Evolutionary conservation across 2,888 invertebrate genomes (phyloP).

Genomic region (Deilephila porcellus): DNA sequence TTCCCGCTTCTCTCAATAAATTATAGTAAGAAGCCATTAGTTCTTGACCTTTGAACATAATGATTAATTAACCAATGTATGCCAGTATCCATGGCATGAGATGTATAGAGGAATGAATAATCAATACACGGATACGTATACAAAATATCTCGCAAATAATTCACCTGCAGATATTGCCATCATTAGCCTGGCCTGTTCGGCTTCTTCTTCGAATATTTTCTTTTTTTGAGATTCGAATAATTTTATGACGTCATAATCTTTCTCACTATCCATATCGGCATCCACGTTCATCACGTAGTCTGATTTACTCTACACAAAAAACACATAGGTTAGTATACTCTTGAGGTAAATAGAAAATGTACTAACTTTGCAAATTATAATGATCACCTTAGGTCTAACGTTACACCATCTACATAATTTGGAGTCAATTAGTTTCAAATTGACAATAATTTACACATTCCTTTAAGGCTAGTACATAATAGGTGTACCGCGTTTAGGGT

Average conservation of each 20-base stretch:
- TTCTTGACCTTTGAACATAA: constrained; percentile 73
- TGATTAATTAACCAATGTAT: neutral
- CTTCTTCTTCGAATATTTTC: constrained; percentile 67
- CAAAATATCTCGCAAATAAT: neutral
- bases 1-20: constrained; percentile 64
- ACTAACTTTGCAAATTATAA: too few species aligned
- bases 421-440: too few species aligned
- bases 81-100: too few species aligned
- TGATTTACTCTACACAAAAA: constrained; percentile 33
- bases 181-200: constrained; percentile 77
- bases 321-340: too few species aligned
- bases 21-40: constrained; percentile 74
- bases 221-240: constrained; percentile 49
- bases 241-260: constrained; percentile 45
- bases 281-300: constrained; percentile 10
- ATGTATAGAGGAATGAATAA: neutral
- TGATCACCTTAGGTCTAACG: too few species aligned
- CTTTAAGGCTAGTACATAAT: too few species aligned
- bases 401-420: too few species aligned
- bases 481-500: too few species aligned
- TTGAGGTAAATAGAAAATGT: neutral
- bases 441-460: too few species aligned
- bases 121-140: too few species aligned
- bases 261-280: neutral
- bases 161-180: constrained; percentile 75